phyloP scores from a whole-genome alignment of 2,113 vertebrate genomes.

The Desmodus rotundus region DNA sequence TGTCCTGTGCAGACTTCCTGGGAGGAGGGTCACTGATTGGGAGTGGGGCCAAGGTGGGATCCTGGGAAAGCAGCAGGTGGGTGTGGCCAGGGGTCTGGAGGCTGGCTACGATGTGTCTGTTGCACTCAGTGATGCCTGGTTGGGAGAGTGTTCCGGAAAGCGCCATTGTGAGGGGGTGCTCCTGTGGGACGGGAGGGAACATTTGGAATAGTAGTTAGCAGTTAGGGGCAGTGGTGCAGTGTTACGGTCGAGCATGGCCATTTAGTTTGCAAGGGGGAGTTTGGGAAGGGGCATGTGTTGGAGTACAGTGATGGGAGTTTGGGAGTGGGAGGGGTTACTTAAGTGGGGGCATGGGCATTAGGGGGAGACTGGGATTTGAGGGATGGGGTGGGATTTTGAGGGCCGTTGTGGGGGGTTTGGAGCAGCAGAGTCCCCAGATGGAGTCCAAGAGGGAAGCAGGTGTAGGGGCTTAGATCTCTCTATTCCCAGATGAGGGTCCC shows the following conservation, averaged over 20 bases:
- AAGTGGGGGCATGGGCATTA: background rate
- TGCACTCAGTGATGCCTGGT: background rate
- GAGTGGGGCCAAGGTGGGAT: background rate
- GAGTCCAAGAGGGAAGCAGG: background rate
- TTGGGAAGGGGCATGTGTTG: background rate
- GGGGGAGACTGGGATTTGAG: background rate
- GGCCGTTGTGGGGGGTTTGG: background rate
- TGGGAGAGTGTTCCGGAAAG: background rate
- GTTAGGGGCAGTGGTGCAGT: background rate
- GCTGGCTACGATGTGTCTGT: background rate
- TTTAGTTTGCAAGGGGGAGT: background rate
- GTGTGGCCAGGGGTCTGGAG: background rate
- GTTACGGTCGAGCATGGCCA: background rate
- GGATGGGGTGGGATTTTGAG: background rate
- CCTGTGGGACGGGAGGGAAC: background rate
- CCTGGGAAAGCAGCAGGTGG: background rate
- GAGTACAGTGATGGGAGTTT: background rate
- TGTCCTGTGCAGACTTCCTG: background rate
- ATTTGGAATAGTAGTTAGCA: background rate
- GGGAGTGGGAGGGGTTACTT: background rate
- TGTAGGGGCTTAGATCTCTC: background rate
- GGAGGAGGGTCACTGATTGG: background rate
- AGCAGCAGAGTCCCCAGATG: background rate
- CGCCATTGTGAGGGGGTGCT: background rate
- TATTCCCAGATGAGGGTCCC: too few relatives aligned